phyloP scores from a whole-genome alignment of 2,888 invertebrate species.

The Chironomus riparius region DNA sequence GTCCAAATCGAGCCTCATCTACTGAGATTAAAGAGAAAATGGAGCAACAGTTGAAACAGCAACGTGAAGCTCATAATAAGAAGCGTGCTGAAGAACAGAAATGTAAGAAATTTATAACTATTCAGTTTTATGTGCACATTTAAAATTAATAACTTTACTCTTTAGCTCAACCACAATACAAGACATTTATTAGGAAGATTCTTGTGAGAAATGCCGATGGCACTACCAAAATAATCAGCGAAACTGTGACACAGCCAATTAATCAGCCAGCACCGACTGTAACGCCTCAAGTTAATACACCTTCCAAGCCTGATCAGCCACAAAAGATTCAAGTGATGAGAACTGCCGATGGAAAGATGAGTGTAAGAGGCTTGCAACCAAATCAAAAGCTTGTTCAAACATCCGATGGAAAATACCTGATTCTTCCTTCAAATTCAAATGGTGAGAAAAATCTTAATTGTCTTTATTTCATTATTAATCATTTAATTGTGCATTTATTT shows the following conservation, averaged over 20 bases:
- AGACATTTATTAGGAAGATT: slow-evolving; percentile 34
- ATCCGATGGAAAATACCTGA: slow-evolving; percentile 87
- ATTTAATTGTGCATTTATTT: background rate
- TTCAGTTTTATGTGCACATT: slow-evolving; percentile 31
- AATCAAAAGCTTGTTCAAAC: slow-evolving; percentile 89
- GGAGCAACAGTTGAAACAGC: slow-evolving; percentile 82
- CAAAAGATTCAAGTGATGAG: slow-evolving; percentile 87
- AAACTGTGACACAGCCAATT: slow-evolving; percentile 39
- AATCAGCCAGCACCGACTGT: slow-evolving; percentile 54
- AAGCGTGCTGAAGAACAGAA: slow-evolving; percentile 63
- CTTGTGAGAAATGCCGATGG: slow-evolving; percentile 50
- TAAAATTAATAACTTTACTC: background rate
- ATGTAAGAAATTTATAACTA: slow-evolving; percentile 39
- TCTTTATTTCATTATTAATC: background rate
- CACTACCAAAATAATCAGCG: slow-evolving; percentile 56
- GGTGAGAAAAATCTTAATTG: slow-evolving; percentile 31
- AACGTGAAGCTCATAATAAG: slow-evolving; percentile 82
- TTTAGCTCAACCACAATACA: slow-evolving; percentile 14
- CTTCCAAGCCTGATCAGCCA: slow-evolving; percentile 47
- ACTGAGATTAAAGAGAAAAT: slow-evolving; percentile 80
- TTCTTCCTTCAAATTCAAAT: slow-evolving; percentile 48
- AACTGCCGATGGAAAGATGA: slow-evolving; percentile 82
- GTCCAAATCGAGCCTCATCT: slow-evolving; percentile 48
- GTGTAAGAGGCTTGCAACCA: slow-evolving; percentile 81
- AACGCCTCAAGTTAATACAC: slow-evolving; percentile 35